These are phyloP conservation scores for Apamea monoglypha DNA, from an alignment of 2,888 invertebrate species.

Conservation along the genomic window DNA sequence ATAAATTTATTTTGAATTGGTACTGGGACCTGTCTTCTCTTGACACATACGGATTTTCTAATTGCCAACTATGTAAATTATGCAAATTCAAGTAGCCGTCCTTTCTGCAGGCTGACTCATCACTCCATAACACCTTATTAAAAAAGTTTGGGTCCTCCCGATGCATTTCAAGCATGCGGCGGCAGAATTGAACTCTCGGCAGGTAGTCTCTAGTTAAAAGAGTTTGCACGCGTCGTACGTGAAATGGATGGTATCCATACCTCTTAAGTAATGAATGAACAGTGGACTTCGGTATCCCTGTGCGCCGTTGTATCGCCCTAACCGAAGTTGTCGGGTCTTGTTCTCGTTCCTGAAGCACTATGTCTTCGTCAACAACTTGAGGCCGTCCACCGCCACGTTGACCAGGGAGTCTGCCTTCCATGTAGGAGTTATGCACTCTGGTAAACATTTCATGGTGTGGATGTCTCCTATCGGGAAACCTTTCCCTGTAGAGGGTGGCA, in stretches of 20 bases:
- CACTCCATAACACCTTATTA: slow-evolving; percentile 48
- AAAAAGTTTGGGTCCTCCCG: slow-evolving; percentile 53
- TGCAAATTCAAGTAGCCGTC: slow-evolving; percentile 60
- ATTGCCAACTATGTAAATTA: slow-evolving; percentile 57
- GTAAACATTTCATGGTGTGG: slow-evolving; percentile 31
- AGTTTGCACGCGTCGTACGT: slow-evolving; percentile 56
- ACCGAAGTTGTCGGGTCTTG: slow-evolving; percentile 46
- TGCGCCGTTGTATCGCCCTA: slow-evolving; percentile 53
- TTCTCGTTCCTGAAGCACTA: slow-evolving; percentile 49
- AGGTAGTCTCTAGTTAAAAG: slow-evolving; percentile 39
- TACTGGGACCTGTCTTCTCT: slow-evolving; percentile 47
- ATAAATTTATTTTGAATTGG: slow-evolving; percentile 59
- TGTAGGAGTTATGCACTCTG: slow-evolving; percentile 38
- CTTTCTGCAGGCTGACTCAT: slow-evolving; percentile 58
- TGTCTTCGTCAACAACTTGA: slow-evolving; percentile 51
- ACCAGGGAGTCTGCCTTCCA: slow-evolving; percentile 41
- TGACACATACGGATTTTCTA: slow-evolving; percentile 45
- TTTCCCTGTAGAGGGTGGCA: slow-evolving; percentile 31
- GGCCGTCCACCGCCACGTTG: slow-evolving; percentile 46
- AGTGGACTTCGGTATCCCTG: slow-evolving; percentile 50
- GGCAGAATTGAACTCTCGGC: slow-evolving; percentile 52
- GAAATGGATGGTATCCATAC: slow-evolving; percentile 53
- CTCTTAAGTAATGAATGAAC: slow-evolving; percentile 50
- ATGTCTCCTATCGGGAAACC: slow-evolving; percentile 33
- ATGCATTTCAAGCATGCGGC: slow-evolving; percentile 46